These are phyloP conservation scores for Chymomyza amoena DNA, from an alignment of 2,888 invertebrate species.

Conservation along the genomic window DNA sequence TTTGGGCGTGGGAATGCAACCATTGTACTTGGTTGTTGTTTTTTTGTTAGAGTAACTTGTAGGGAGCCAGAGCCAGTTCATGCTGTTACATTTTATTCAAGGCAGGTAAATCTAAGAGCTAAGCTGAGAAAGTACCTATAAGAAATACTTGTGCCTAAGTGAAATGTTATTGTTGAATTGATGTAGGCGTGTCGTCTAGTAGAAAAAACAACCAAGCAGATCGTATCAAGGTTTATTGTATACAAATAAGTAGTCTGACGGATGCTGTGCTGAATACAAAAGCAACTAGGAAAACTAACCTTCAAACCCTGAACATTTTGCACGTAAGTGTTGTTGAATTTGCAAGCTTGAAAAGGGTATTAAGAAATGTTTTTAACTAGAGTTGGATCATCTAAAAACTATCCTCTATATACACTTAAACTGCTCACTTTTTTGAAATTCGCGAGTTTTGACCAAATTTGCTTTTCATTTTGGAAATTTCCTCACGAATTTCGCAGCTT, in stretches of 20 bases:
- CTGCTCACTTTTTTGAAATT: no score
- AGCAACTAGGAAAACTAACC: background rate
- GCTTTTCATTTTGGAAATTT: no score
- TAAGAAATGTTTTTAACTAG: no score
- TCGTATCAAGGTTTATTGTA: constrained; percentile 10
- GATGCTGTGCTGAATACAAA: background rate
- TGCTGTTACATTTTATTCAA: constrained; percentile 41
- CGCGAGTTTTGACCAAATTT: no score
- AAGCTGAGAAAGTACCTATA: background rate
- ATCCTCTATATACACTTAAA: no score
- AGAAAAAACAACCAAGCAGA: constrained; percentile 35
- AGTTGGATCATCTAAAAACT: no score
- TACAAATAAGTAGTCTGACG: background rate
- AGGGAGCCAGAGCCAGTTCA: background rate
- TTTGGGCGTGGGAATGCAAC: constrained; percentile 58
- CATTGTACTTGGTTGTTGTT: constrained; percentile 29
- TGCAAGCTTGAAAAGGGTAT: no score
- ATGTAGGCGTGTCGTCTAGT: constrained; percentile 28
- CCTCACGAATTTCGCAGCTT: no score
- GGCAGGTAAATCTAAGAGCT: constrained; percentile 27
- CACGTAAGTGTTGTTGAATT: background rate
- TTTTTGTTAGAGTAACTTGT: background rate
- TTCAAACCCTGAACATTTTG: background rate
- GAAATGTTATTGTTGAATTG: background rate
- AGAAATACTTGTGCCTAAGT: background rate